A percentile compares a stretch with the other conserved stretches of the same genome.
Conservation (phyloP, 2,797 vertebrate genomes). For the Bucorvus abyssinicus region DNA sequence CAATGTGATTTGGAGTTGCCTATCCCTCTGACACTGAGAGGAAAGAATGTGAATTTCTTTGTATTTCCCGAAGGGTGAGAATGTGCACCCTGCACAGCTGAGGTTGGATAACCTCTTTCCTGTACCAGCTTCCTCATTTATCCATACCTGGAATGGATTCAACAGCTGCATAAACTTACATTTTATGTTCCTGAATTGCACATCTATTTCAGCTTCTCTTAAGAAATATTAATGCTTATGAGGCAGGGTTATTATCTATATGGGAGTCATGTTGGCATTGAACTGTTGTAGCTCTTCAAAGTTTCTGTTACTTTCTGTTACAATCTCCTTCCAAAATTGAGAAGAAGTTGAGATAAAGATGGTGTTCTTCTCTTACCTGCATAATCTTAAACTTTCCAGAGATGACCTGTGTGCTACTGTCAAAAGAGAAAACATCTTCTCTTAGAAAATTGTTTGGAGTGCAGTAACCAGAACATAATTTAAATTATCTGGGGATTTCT, state of each 20-base stretch:
- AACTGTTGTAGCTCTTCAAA: not conserved
- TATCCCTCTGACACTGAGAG: not conserved
- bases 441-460: not conserved
- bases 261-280: not conserved
- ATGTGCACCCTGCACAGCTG: not conserved
- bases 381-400: not conserved
- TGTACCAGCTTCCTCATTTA: not conserved
- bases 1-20: not conserved
- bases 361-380: not conserved
- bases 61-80: not conserved
- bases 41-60: not conserved
- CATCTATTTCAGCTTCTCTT: not conserved
- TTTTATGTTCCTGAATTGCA: not conserved
- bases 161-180: not conserved
- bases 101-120: not conserved
- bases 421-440: not conserved
- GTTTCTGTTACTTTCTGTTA: not conserved
- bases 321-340: not conserved
- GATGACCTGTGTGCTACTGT: not conserved
- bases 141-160: not conserved
- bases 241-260: not conserved
- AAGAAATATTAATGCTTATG: not conserved
- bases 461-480: not conserved
- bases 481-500: not conserved
- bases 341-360: not conserved